Base-by-base conservation (phyloP, 1,140 invertebrate species). In the Nylanderia fulva region DNA sequence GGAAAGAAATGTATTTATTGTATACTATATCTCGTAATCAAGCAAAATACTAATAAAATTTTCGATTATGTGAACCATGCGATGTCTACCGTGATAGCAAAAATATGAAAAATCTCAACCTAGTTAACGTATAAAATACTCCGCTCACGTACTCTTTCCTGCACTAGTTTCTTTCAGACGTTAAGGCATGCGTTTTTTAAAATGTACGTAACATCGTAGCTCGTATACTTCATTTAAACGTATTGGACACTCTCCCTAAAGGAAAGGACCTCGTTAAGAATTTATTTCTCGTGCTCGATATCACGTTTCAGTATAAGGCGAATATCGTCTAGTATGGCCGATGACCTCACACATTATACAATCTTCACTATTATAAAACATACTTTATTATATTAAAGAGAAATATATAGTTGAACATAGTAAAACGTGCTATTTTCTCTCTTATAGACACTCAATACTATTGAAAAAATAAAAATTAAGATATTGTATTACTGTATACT, bases 161-260 rank as follows among this genome's bases (percentile, higher is more conserved):
- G 52, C 52, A 11, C 15, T 15, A 13, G 66, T 27, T 82, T 27
- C 66, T 36, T 60, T 21, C 18, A n/a, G 27, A 52, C 42, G 48
- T 69, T 21, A 24, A 58, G 15, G 24, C 52, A 42, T 36, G 36
- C 77, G 24, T 45, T 39, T 27, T 82, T 82, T 82, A 72, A 82
- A 60, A 82, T 58, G 52, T 80, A 71, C 18, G 45, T 18, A 39
- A 72, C 66, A 21, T 72, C 66, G 52, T 39, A 72, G 13, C 24
- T 71, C 66, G 69, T 72, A 82, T 58, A 82, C 52, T 71, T 82
- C 77, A n/a, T 68, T 82, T 82, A 71, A 80, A 56, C 9, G 52
- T 24, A 42, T 24, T 64, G 36, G 27, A 68, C 36, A 60, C n/a
- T n/a, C 27, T 27, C 39, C 45, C 7, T 48, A 0, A 48, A 42